Evolutionary conservation across 2,113 vertebrate species (phyloP).

Genomic region (Anas platyrhynchos): DNA sequence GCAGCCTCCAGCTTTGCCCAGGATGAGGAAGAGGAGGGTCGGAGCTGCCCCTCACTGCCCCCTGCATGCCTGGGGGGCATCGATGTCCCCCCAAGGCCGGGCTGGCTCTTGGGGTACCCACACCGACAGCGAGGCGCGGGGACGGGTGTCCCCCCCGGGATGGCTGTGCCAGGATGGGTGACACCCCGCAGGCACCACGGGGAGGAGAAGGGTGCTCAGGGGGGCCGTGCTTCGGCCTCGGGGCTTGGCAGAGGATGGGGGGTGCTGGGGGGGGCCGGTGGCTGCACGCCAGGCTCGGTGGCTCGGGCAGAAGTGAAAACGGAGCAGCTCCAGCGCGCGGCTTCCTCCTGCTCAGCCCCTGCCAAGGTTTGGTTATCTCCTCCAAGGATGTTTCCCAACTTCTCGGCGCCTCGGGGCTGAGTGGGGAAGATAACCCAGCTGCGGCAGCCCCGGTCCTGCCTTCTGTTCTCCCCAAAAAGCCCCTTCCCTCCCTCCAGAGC

Average conservation of each 20-base stretch:
- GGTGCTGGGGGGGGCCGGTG: rapidly evolving
- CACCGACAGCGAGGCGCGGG: neutral
- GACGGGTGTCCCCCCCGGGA: neutral
- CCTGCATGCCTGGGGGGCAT: neutral
- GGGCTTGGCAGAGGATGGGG: neutral
- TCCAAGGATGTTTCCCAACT: constrained; percentile 21
- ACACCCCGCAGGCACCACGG: neutral
- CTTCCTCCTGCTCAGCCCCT: neutral
- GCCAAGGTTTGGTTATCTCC: constrained; percentile 38
- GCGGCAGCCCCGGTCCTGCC: neutral
- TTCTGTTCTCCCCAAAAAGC: neutral
- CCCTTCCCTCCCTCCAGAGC: neutral
- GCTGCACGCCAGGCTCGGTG: neutral
- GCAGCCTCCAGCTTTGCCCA: neutral
- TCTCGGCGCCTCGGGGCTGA: neutral
- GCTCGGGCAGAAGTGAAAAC: neutral
- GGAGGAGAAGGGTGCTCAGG: neutral
- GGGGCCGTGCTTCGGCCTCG: neutral
- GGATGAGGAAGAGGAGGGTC: neutral
- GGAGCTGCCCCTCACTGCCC: neutral
- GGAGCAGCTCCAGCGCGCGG: rapidly evolving
- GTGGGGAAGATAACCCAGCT: neutral
- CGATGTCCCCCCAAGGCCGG: neutral
- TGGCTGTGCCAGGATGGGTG: neutral
- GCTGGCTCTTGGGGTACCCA: neutral